Evolutionary conservation across 2,888 invertebrate genomes (phyloP), one percentile per base, ranked within the genome.

Genomic region (Pharmacophagus antenor): DNA sequence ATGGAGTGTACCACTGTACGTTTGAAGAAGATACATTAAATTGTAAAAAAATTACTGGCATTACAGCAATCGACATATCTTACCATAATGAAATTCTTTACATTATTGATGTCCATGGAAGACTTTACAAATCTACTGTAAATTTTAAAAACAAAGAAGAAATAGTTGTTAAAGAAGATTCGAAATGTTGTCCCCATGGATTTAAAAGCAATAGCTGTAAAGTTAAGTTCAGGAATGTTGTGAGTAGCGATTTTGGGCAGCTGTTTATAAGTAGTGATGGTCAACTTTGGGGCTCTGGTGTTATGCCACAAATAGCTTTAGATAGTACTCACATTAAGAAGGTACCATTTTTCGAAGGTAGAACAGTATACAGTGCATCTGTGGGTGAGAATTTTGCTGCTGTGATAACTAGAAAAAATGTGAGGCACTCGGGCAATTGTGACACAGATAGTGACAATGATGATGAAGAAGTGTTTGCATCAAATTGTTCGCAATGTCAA

Each of bases 371-470:
- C 53, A 93, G 94, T 74, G 92, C 95, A 48, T 93, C 93, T 8
- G 94, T 96, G 59, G 97, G 97, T 6, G 91, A 92, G 61, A 94
- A 95, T 73, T 97, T 94, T 91, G 96, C 94, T 75, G 94, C 94
- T 72, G 94, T 93, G 52, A 92, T 95, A 70, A 93, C 93, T n/a
- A 92, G 93, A 64, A 94, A 93, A 77, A 91, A 91, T 77, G 92
- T 91, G 12, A 85, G 81, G 67, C 75, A 75, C 61, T 88, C 88
- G 53, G 84, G 83, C 2, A 87, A 87, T 67, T 92, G 91, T 74
- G 93, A 94, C 67, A 93, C 92, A 44, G 93, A 93, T 61, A 90
- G 92, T 74, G 92, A 93, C 63, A 88, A 88, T 82, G 91, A 91
- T 73, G 91, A 92, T 73, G 92, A 93, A 70, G 93, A 93, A 71